Percentiles rank a stretch among this genome's conserved stretches.
These are phyloP conservation scores for Nyctereutes procyonoides DNA, from an alignment of 2,113 vertebrate species.

Conservation along the genomic window DNA sequence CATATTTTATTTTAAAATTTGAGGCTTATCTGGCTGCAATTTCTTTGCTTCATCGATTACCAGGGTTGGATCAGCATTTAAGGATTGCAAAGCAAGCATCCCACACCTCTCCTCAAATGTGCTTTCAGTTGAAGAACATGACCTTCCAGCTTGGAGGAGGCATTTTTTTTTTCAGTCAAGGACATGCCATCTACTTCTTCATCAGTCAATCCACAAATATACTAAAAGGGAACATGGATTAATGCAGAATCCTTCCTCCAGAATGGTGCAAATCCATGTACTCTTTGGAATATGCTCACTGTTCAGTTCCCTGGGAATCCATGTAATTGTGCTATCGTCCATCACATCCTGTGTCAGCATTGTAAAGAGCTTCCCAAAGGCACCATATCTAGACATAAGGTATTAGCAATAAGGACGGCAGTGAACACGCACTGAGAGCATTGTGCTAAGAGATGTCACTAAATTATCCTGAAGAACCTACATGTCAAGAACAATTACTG, in stretches of 20 bases:
- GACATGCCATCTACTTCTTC: background rate
- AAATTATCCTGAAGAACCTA: rapidly evolving
- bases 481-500: rapidly evolving
- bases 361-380: rapidly evolving
- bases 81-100: background rate
- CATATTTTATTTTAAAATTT: background rate
- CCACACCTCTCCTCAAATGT: background rate
- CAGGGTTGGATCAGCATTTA: background rate
- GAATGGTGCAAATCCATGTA: rapidly evolving
- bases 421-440: rapidly evolving
- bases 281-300: no score
- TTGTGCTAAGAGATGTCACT: rapidly evolving
- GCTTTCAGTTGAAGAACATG: rapidly evolving
- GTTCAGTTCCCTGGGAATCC: rapidly evolving
- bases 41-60: background rate
- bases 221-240: background rate
- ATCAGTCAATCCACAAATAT: background rate
- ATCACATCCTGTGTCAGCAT: rapidly evolving
- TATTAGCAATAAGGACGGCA: rapidly evolving
- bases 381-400: rapidly evolving
- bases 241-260: background rate
- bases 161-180: background rate
- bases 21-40: background rate
- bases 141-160: background rate
- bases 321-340: rapidly evolving